phyloP scores from a whole-genome alignment of 1,140 invertebrate genomes.

The Panagrolaimus sp. region DNA sequence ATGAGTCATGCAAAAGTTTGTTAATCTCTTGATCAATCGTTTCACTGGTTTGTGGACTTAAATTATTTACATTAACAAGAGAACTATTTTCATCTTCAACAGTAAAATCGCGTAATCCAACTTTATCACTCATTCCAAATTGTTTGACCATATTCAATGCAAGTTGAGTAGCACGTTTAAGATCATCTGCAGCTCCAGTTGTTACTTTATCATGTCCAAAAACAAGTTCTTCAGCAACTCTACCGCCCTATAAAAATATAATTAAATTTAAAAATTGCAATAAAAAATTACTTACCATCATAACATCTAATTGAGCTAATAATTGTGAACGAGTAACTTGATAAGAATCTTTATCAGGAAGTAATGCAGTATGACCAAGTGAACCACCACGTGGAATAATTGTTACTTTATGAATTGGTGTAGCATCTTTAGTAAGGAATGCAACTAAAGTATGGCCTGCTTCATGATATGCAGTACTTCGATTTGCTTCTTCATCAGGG shows the following conservation, averaged over 20 bases:
- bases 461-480: constrained; percentile 92
- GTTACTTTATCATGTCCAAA: constrained; percentile 92
- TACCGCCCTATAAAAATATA: no score
- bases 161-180: constrained; percentile 77
- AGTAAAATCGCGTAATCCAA: constrained; percentile 74
- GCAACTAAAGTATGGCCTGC: constrained; percentile 92
- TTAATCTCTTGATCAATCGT: constrained; percentile 86
- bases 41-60: constrained; percentile 76
- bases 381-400: constrained; percentile 83
- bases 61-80: constrained; percentile 66
- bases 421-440: constrained; percentile 80
- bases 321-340: constrained; percentile 83
- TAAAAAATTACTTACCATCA: no score
- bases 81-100: constrained; percentile 60
- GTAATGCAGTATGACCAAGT: constrained; percentile 80
- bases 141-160: constrained; percentile 90
- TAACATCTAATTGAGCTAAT: constrained; percentile 84
- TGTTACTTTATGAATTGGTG: constrained; percentile 87
- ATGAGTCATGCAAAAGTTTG: constrained; percentile 79
- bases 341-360: constrained; percentile 80
- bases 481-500: constrained; percentile 83
- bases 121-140: constrained; percentile 86
- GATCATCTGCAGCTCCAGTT: constrained; percentile 71
- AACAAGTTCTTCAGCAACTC: constrained; percentile 90
- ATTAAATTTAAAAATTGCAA: no score